Base-by-base conservation (phyloP, 2,888 invertebrate genomes). In the Acholoe squamosa region DNA sequence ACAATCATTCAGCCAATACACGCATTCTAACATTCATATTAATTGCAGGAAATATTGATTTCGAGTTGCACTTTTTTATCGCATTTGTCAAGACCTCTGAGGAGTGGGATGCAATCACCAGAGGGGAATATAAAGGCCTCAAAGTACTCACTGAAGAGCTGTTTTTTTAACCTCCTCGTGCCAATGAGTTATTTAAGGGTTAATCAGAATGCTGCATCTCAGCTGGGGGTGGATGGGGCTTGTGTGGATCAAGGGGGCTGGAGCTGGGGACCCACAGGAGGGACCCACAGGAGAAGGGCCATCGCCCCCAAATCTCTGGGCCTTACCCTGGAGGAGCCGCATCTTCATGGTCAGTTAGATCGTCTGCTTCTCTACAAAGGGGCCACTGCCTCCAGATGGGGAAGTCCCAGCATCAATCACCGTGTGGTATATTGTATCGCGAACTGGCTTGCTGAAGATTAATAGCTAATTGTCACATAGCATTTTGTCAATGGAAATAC, bases 31-130 rank as follows among this genome's bases (percentile, higher is more conserved):
- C 25, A 25, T 71, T 71, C 25, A 14, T 28, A 71, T 25, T 71
- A 71, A 71, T 71, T 71, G 71, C 28, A 28, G 25, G 31, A 71
- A 61, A 61, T 61, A 61, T 61, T 61, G 61, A 61, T 61, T 61
- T n/a, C n/a, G 61, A n/a, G 61, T 14, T 61, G 14, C n/a, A n/a
- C n/a, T 61, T 61, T 61, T 61, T 61, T n/a, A 61, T n/a, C 19
- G 19, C 61, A 61, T 61, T 61, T 61, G 19, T 61, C 61, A 61
- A 61, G 61, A 61, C 61, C 1, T 61, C 61, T n/a, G 61, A 61
- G 61, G 43, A 61, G n/a, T 61, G 61, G 22, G 61, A 14, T 61
- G 61, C 19, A 61, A n/a, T 61, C 61, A 7, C 19, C 61, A 61
- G 19, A 61, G 61, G 61, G 12, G 61, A 61, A n/a, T 19, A n/a